Conservation (phyloP, 2,888 invertebrate species). For the Acanthosoma haemorrhoidale region DNA sequence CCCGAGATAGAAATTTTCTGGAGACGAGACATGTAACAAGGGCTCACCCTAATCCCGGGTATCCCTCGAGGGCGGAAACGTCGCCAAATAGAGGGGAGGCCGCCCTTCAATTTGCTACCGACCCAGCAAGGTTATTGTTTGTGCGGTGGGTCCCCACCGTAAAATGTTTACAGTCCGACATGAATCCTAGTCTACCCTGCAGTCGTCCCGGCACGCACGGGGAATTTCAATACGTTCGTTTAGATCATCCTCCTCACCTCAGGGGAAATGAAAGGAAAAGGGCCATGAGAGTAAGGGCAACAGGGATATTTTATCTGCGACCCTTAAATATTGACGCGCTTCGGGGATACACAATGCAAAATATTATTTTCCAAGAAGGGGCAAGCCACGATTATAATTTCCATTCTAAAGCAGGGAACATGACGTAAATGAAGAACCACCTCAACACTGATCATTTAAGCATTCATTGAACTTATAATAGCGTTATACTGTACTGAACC, state of each 20-base stretch:
- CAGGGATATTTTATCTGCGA: neutral
- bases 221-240: conserved; percentile 22
- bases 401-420: too few relatives aligned
- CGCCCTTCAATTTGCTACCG: conserved; percentile 23
- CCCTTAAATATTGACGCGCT: neutral
- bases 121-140: conserved; percentile 21
- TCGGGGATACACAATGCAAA: neutral
- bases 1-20: neutral
- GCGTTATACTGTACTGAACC: too few relatives aligned
- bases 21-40: conserved; percentile 1
- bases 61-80: neutral
- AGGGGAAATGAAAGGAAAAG: conserved; percentile 6
- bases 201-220: too few relatives aligned
- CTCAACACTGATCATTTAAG: too few relatives aligned
- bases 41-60: neutral
- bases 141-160: neutral
- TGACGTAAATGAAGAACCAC: too few relatives aligned
- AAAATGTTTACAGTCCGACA: conserved; percentile 28
- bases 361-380: too few relatives aligned
- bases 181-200: neutral
- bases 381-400: too few relatives aligned
- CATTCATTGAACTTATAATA: too few relatives aligned
- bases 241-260: conserved; percentile 6
- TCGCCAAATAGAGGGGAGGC: conserved; percentile 15
- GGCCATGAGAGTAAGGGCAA: neutral